A percentile compares a stretch with the other conserved stretches of the same genome.
phyloP scores from a whole-genome alignment of 2,888 invertebrate genomes.

The Trichopria drosophilae region DNA sequence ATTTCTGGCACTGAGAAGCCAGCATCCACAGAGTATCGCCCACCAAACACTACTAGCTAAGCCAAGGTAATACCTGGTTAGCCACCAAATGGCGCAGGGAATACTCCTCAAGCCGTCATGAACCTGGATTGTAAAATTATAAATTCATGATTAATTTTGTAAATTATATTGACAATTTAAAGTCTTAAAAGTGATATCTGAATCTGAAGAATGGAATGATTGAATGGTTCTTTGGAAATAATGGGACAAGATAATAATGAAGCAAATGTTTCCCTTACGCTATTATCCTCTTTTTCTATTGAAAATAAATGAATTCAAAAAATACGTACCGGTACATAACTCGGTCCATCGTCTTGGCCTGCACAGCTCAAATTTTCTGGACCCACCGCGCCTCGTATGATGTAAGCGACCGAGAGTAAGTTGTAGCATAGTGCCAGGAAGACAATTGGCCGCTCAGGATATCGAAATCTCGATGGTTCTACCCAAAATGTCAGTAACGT shows the following conservation, averaged over 20 bases:
- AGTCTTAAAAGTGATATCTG: background rate
- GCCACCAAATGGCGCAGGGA: constrained; percentile 75
- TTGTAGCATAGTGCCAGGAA: constrained; percentile 88
- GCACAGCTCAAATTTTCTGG: constrained; percentile 55
- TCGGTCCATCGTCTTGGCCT: constrained; percentile 55
- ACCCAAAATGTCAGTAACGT: constrained; percentile 85
- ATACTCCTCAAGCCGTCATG: constrained; percentile 61
- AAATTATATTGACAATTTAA: background rate
- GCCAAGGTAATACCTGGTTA: constrained; percentile 76
- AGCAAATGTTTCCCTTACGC: too few relatives aligned
- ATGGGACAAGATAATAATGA: background rate
- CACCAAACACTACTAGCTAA: constrained; percentile 85
- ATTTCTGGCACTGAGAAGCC: constrained; percentile 87
- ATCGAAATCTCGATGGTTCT: constrained; percentile 85
- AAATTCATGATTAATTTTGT: background rate
- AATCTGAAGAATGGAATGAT: background rate
- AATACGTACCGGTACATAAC: constrained; percentile 54
- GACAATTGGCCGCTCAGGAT: constrained; percentile 89
- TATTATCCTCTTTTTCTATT: too few relatives aligned
- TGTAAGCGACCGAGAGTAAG: constrained; percentile 75
- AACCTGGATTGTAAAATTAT: too few relatives aligned
- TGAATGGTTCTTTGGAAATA: background rate
- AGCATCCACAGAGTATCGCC: constrained; percentile 83
- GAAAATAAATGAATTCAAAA: constrained; percentile 3
- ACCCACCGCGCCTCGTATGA: constrained; percentile 68